phyloP scores from a whole-genome alignment of 2,113 vertebrate genomes.

The Hypocryptadius cinnamomeus region DNA sequence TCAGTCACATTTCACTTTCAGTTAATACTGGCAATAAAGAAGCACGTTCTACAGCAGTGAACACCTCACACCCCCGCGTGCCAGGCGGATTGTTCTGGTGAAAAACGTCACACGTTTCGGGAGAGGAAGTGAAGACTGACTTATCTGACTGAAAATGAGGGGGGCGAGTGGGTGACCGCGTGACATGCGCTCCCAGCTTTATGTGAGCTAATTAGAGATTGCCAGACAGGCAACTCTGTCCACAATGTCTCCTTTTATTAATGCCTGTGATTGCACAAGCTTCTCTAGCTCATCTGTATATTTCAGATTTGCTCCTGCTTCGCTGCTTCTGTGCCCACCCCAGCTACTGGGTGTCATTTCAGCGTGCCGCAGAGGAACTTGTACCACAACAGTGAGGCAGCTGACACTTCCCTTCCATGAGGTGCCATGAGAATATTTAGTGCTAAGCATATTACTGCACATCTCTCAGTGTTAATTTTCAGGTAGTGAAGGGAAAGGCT shows the following conservation, averaged over 20 bases:
- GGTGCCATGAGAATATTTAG: not conserved
- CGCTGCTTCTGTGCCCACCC: fast-evolving
- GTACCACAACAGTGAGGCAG: not conserved
- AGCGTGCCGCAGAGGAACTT: not conserved
- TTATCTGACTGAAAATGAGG: constrained; percentile 4
- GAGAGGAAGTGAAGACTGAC: not conserved
- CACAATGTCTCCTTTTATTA: not conserved
- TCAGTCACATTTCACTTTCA: not conserved
- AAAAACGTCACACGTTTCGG: not conserved
- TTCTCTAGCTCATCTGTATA: not conserved
- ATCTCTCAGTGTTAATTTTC: not conserved
- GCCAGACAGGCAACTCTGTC: not conserved
- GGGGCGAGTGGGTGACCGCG: not conserved
- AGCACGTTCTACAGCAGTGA: not conserved
- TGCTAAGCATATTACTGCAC: not conserved
- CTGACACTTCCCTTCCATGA: not conserved
- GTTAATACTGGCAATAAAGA: not conserved
- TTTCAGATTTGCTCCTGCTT: not conserved
- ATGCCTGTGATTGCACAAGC: not conserved
- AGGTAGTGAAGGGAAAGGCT: not conserved
- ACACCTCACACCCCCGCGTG: fast-evolving
- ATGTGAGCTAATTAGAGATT: not conserved
- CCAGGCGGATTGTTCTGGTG: not conserved
- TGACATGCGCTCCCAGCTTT: not conserved
- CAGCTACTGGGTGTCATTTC: not conserved